A percentile compares a stretch with the other conserved stretches of the same genome.
Evolutionary conservation across 2,113 vertebrate species (phyloP).

Genomic region (Misgurnus mizolepis): DNA sequence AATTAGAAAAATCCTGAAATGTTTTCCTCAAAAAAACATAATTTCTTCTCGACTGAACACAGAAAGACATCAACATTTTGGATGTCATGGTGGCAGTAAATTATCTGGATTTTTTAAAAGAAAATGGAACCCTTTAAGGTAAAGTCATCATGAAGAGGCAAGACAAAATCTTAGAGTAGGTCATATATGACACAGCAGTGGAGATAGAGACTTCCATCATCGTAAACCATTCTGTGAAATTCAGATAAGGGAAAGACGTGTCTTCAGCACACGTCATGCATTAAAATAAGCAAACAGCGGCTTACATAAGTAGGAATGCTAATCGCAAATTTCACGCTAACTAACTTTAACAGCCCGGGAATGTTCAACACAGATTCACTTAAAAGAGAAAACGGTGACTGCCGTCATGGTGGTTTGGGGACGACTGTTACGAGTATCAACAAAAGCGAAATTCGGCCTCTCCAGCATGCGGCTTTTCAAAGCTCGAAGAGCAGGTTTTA

Average conservation of each 20-base stretch:
- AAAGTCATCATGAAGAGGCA: constrained; percentile 1
- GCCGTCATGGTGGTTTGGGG: constrained; percentile 7
- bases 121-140: not conserved
- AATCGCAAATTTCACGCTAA: constrained; percentile 24
- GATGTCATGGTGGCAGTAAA: not conserved
- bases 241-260: constrained; percentile 31
- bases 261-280: constrained; percentile 12
- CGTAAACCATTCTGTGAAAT: constrained; percentile 11
- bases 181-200: not conserved
- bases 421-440: constrained; percentile 1
- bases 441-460: not conserved
- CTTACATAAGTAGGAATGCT: not conserved
- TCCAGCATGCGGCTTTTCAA: not conserved
- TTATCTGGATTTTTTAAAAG: not conserved
- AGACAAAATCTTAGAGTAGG: constrained; percentile 27
- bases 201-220: constrained; percentile 15
- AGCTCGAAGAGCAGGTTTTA: not conserved
- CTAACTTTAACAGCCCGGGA: constrained; percentile 31
- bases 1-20: no score
- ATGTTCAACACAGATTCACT: constrained; percentile 21
- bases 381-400: constrained; percentile 4
- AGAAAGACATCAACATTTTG: not conserved
- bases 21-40: no score
- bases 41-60: not conserved
- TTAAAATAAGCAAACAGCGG: constrained; percentile 49